Evolutionary conservation across 1,140 invertebrate genomes (phyloP).

Genomic region (Armadillidium nasatum): DNA sequence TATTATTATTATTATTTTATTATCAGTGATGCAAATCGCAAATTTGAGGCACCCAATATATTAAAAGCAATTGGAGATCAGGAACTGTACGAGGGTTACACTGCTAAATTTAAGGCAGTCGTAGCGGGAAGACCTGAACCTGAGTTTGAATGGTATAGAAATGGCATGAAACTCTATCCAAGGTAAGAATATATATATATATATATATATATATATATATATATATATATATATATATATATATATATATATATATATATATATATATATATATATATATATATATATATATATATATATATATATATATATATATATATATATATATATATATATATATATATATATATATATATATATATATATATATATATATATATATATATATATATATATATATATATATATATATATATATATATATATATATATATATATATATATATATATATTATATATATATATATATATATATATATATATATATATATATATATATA

Average conservation of each 20-base stretch:
- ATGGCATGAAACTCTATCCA: constrained; percentile 35
- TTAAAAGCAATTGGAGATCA: constrained; percentile 83
- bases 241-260: constrained; percentile 3
- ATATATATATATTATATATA: not conserved
- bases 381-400: no score
- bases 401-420: no score
- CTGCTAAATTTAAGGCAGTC: constrained; percentile 85
- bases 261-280: constrained; percentile 21
- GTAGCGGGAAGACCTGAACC: constrained; percentile 77
- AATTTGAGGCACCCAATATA: constrained; percentile 76
- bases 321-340: constrained; percentile 22
- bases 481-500: no score
- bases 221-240: not conserved
- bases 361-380: no score
- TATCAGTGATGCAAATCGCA: constrained; percentile 64
- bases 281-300: constrained; percentile 17
- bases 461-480: not conserved
- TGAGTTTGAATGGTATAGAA: constrained; percentile 70
- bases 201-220: no score
- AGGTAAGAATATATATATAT: constrained; percentile 29
- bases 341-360: constrained; percentile 21
- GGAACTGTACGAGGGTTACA: constrained; percentile 79
- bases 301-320: constrained; percentile 15
- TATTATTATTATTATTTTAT: constrained; percentile 21
- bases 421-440: no score